phyloP scores from a whole-genome alignment of 2,797 vertebrate species.

The Onychomys leucogaster region DNA sequence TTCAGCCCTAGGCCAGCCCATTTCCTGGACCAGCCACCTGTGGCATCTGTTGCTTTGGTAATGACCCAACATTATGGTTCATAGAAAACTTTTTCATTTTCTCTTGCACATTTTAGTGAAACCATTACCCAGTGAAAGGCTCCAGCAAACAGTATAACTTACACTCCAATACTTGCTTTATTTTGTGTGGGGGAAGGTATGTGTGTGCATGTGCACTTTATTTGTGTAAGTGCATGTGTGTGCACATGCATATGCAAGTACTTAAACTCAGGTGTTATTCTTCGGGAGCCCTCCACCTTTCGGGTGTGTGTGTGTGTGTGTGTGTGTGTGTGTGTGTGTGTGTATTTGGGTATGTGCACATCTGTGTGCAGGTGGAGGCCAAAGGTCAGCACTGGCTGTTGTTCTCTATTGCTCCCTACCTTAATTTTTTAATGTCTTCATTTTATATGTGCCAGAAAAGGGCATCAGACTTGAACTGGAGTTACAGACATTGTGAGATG shows the following conservation, averaged over 20 bases:
- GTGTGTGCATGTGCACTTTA: background rate
- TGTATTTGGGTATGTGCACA: background rate
- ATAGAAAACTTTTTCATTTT: constrained; percentile 58
- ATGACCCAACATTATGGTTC: constrained; percentile 47
- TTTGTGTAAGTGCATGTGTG: background rate
- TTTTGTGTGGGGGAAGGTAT: background rate
- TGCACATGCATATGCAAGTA: background rate
- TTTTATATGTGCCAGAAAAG: background rate
- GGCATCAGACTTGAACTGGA: background rate
- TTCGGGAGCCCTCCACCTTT: background rate
- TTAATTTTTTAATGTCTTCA: background rate
- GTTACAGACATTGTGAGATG: background rate
- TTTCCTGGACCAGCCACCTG: constrained; percentile 89
- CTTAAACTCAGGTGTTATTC: background rate
- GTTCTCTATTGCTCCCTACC: background rate
- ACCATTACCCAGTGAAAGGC: background rate
- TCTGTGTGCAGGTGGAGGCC: background rate
- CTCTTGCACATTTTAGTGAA: constrained; percentile 57
- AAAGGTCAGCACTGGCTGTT: background rate
- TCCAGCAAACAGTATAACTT: constrained; percentile 37
- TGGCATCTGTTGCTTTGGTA: constrained; percentile 74
- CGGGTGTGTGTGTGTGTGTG: background rate
- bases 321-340: background rate
- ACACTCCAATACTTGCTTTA: background rate
- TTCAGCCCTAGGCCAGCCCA: constrained; percentile 88